Base-by-base conservation (phyloP, 2,797 vertebrate genomes). In the Sarcophilus harrisii region DNA sequence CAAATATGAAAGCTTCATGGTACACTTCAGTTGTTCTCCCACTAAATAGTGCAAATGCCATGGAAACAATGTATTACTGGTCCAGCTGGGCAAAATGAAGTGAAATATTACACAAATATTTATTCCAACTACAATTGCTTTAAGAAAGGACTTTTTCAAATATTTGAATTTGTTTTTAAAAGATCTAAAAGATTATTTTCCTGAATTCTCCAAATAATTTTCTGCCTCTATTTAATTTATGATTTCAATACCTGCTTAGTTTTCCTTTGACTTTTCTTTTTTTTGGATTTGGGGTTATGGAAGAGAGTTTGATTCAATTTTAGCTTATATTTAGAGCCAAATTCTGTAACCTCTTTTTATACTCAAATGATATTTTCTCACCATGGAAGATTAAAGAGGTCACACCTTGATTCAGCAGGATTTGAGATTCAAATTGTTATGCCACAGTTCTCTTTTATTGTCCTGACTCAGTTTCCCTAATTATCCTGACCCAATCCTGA, bases 331-430 rank as follows among this genome's bases (percentile, higher is more conserved):
- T n/a, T 8, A 81, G n/a, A 81, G 21, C 21, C n/a, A 95, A 95
- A 66, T 54, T 92, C 4, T 96, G 87, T 60, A 81, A 5, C 4
- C 21, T 93, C 12, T n/a, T 66, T 49, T 30, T 94, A n/a, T 45
- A 55, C 28, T 58, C 89, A 94, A n/a, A 58, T 58, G 45, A 91
- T 92, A 90, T 92, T 57, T 54, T 58, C 30, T 55, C 89, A 95
- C 81, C 12, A 55, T 29, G 93, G 60, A 16, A 90, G 55, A 90
- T 30, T 66, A 92, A 93, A 93, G 14, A 95, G 90, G 92, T 90
- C 91, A 0, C 66, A 16, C 91, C 93, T 92, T 87, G 8, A 81
- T 52, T 52, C 90, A 60, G 32, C 89, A 94, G 16, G 93, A 93
- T 45, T 90, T 93, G 89, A 95, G 8, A 87, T 81, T 38, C 60